Evolutionary conservation across 2,888 invertebrate genomes (phyloP), one percentile per base, ranked within the genome.

Genomic region (Synanthedon myopaeformis): DNA sequence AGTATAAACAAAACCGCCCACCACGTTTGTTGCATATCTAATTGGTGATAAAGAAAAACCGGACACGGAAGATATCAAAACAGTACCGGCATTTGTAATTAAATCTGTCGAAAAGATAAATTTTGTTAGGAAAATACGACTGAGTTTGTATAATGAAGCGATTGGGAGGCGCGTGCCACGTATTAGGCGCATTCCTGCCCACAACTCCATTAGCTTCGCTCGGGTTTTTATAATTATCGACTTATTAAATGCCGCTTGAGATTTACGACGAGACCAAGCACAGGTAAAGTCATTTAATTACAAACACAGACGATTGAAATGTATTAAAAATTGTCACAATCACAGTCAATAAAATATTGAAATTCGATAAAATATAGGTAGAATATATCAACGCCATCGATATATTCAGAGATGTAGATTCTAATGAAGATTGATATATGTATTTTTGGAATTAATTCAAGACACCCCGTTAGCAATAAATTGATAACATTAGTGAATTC

Each of bases 121-220:
- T 64, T 63, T 70, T 69, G 67, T 67, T 67, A 63, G 60, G 70
- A 74, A 53, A 79, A 77, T 76, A 77, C 78, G 70, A 66, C 73
- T 70, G 75, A 72, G 68, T 72, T 69, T 63, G 76, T 74, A 80
- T 83, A 82, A 83, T 84, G 73, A 79, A 82, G 76, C 67, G 61
- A 74, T 81, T 68, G 65, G 57, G 57, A 65, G 72, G 72, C 84
- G 77, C 85, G 84, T 81, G 85, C 81, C 70, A 65, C 55, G 75
- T 70, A 72, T 72, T 64, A 71, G 66, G 59, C 64, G 65, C 70
- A 76, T 74, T 68, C 67, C 69, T 61, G 57, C 59, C 62, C 61
- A 63, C 63, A 66, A 66, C 58, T 59, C 59, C 68, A 73, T 74
- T 73, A 74, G 66, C 62, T 60, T 54, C 64, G 61, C 65, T 67